Evolutionary conservation across 1,140 invertebrate genomes (phyloP), one percentile per base, ranked within the genome.

Genomic region (Coptotermes formosanus): DNA sequence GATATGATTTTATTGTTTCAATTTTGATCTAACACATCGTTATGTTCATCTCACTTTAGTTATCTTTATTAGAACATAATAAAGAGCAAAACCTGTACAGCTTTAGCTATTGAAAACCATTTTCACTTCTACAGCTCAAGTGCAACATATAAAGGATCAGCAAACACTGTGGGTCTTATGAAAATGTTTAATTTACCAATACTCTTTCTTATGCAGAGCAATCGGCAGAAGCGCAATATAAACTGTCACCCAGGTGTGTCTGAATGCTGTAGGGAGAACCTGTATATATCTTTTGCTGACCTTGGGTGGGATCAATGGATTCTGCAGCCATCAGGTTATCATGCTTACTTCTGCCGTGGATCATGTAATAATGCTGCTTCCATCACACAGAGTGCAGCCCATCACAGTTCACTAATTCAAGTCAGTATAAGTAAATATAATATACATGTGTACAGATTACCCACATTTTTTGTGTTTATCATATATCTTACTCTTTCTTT

Each of bases 281-380:
- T 97, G 0, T 95, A 95, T 88, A 94, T 98, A 25, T 95, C 94
- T 87, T 97, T 98, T 89, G 93, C 93, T 43, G 95, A 96, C 45
- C 95, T 98, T 75, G 96, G 96, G 81, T 98, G 96, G 97, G 94
- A 94, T 88, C 95, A 97, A 90, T 97, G 96, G 96, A 97, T 98
- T 85, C 93, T 97, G 32, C 92, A 95, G 82, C 97, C 97, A 0
- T 92, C 91, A 21, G 95, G 95, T 0, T 97, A 97, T 89, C 93
- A 97, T 87, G 96, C 96, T 0, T 96, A 96, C 90, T 97, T 96
- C 91, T 97, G 96, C 88, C 94, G 94, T 55, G 97, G 97, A 1
- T 94, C 94, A 11, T 97, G 96, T 89, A 91, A 93, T 0, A 93
- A 94, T 0, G 94, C 95, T 8, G 93, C 94, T 2, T 94, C 95